A percentile compares a stretch with the other conserved stretches of the same genome.
phyloP scores from a whole-genome alignment of 2,888 invertebrate species.

The Cosmopolites sordidus region DNA sequence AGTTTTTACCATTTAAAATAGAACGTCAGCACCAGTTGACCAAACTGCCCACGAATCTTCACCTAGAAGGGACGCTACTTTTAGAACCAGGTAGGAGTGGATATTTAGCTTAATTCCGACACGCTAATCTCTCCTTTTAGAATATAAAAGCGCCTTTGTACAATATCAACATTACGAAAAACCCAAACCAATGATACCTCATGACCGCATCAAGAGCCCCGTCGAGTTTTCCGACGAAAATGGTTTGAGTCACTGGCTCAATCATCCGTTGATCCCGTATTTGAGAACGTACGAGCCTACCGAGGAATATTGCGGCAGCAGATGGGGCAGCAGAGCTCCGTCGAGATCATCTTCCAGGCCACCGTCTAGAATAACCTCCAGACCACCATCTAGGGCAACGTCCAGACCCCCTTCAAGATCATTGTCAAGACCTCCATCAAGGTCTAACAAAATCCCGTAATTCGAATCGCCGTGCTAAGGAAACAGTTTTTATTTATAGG shows the following conservation, averaged over 20 bases:
- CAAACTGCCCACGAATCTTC: constrained; percentile 48
- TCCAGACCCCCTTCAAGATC: constrained; percentile 9
- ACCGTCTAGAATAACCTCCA: constrained; percentile 33
- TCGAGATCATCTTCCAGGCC: constrained; percentile 3
- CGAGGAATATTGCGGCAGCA: not conserved
- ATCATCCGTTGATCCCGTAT: constrained; percentile 42
- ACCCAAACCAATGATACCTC: constrained; percentile 35
- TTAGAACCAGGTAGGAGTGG: constrained; percentile 13
- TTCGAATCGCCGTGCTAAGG: no score
- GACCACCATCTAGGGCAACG: constrained; percentile 19
- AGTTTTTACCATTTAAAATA: constrained; percentile 48
- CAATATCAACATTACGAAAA: constrained; percentile 38
- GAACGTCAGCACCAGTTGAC: constrained; percentile 46
- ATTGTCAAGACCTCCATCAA: not conserved
- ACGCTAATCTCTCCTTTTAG: constrained; percentile 42
- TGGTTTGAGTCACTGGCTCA: not conserved
- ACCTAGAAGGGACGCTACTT: constrained; percentile 46
- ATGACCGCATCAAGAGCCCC: constrained; percentile 40
- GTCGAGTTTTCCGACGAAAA: constrained; percentile 32
- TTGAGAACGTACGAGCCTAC: constrained; percentile 23
- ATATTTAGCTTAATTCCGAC: constrained; percentile 39
- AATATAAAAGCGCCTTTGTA: constrained; percentile 46
- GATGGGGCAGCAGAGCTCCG: not conserved
- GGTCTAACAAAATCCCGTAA: no score
- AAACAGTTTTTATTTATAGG: no score